Conservation (phyloP, 1,140 invertebrate genomes). For the Harlomillsia oculata region DNA sequence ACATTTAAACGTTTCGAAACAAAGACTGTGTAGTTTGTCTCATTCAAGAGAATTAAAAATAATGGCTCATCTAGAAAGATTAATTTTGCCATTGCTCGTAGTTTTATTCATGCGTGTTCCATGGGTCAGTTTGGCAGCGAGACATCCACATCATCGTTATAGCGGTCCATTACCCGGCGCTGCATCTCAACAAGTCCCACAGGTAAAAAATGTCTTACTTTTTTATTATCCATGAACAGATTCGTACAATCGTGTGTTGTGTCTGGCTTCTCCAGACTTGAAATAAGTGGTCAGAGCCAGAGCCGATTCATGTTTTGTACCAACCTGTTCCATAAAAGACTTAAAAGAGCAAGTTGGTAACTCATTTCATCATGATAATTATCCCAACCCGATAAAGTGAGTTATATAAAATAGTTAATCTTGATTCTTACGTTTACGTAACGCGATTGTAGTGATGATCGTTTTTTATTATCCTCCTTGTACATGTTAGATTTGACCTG, state of each 20-base stretch:
- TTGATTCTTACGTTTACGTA: background rate
- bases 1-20: too few relatives aligned
- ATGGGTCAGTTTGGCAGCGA: background rate
- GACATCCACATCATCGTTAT: conserved; percentile 4
- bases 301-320: background rate
- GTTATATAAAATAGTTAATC: too few relatives aligned
- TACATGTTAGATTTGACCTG: background rate
- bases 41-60: too few relatives aligned
- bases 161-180: background rate
- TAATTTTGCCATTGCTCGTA: too few relatives aligned
- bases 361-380: background rate
- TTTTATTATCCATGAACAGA: background rate
- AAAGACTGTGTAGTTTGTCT: too few relatives aligned
- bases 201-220: conserved; percentile 1
- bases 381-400: background rate
- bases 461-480: background rate
- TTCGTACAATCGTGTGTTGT: too few relatives aligned
- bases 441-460: background rate
- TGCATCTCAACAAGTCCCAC: conserved; percentile 4
- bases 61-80: too few relatives aligned
- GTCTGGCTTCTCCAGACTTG: too few relatives aligned
- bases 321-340: background rate
- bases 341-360: background rate
- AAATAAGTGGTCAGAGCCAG: background rate
- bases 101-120: background rate